phyloP scores from a whole-genome alignment of 1,140 invertebrate species.

The Chymomyza costata region DNA sequence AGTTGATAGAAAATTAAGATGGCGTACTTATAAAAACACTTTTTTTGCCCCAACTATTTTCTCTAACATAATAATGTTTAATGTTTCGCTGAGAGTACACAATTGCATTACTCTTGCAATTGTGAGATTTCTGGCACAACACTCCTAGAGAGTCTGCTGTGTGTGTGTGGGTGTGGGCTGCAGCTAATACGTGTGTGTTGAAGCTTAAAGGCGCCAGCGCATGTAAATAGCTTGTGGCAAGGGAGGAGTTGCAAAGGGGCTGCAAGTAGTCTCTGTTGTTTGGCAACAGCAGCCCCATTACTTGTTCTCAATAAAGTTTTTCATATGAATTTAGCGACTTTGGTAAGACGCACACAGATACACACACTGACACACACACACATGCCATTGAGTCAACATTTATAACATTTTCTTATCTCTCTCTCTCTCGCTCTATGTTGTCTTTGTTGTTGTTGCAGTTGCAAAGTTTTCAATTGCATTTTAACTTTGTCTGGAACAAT shows the following conservation, averaged over 20 bases:
- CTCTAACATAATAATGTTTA: too few species aligned
- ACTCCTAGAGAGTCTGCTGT: too few species aligned
- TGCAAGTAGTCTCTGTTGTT: not conserved
- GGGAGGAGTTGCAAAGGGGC: too few species aligned
- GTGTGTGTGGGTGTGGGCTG: constrained; percentile 35
- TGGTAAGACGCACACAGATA: constrained; percentile 3
- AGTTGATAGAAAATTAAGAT: too few species aligned
- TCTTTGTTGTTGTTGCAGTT: constrained; percentile 11
- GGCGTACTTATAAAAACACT: too few species aligned
- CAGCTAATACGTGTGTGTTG: too few species aligned
- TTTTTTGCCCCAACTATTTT: too few species aligned
- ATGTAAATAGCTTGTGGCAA: too few species aligned
- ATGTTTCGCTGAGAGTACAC: too few species aligned
- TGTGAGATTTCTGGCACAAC: too few species aligned
- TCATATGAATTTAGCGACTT: constrained; percentile 50
- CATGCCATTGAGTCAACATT: constrained; percentile 38
- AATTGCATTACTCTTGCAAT: too few species aligned
- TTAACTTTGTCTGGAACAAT: constrained; percentile 52
- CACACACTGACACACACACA: constrained; percentile 7
- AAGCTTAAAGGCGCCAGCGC: constrained; percentile 21
- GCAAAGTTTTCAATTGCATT: constrained; percentile 63
- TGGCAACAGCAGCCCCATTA: constrained; percentile 1
- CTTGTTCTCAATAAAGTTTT: constrained; percentile 51
- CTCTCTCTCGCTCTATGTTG: not conserved
- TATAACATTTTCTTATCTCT: constrained; percentile 47